Conservation (phyloP, 2,888 invertebrate genomes). For the Caenorhabditis doughertyi region DNA sequence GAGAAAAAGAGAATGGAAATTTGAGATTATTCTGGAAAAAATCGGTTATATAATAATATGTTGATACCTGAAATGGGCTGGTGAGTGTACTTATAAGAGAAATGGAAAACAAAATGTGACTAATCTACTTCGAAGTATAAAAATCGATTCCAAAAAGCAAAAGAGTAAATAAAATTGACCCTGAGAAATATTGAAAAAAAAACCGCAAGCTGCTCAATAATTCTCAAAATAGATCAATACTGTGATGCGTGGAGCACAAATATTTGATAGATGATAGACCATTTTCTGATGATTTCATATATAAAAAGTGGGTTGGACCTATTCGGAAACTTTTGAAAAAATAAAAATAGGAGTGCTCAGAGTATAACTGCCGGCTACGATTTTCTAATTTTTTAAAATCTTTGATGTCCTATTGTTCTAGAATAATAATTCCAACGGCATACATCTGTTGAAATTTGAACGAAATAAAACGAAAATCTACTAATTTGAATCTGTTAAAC, state of each 20-base stretch:
- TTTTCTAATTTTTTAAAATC: too few relatives aligned
- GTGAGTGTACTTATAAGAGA: too few relatives aligned
- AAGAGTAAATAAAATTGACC: constrained; percentile 26
- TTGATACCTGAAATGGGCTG: too few relatives aligned
- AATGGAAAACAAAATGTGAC: not conserved
- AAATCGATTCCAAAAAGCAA: not conserved
- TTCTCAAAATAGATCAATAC: constrained; percentile 13
- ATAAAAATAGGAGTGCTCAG: too few relatives aligned
- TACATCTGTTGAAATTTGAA: too few relatives aligned
- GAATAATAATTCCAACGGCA: too few relatives aligned
- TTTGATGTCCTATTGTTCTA: too few relatives aligned
- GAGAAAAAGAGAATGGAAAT: constrained; percentile 24
- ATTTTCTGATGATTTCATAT: constrained; percentile 8
- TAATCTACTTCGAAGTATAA: not conserved
- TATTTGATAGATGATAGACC: constrained; percentile 24
- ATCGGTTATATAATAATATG: not conserved
- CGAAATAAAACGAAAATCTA: too few relatives aligned
- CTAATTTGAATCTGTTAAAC: too few relatives aligned
- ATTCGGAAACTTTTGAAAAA: too few relatives aligned
- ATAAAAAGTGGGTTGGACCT: too few relatives aligned
- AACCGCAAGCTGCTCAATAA: not conserved
- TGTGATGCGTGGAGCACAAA: constrained; percentile 14
- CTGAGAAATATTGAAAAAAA: constrained; percentile 20
- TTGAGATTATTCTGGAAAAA: constrained; percentile 23
- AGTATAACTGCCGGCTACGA: too few relatives aligned